Conservation (phyloP, 1,140 invertebrate genomes). For the Drosophila sechellia region DNA sequence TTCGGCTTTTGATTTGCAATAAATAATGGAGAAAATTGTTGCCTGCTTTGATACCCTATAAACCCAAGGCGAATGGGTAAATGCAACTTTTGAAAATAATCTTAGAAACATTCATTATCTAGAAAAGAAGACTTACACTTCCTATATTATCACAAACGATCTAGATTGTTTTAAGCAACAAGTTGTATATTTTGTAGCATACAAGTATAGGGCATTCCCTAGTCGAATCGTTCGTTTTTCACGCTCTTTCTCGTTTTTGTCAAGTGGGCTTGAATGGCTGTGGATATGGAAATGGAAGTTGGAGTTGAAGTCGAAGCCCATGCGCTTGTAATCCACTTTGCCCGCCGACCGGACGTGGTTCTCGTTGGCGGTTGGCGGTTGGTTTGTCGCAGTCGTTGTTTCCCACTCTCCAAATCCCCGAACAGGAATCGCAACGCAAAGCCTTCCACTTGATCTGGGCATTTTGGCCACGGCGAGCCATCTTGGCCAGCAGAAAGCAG, state of each 20-base stretch:
- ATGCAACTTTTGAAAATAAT: neutral
- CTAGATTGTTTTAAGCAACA: no score
- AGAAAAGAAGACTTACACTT: no score
- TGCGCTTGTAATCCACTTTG: conserved; percentile 55
- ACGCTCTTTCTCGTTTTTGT: conserved; percentile 22
- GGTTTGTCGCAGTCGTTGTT: conserved; percentile 26
- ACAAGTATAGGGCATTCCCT: neutral
- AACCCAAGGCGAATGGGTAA: fast-evolving
- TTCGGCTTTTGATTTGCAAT: conserved; percentile 45
- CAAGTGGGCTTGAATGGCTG: conserved; percentile 44
- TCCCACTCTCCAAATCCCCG: conserved; percentile 12
- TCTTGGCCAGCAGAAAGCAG: conserved; percentile 11
- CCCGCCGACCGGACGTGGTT: conserved; percentile 55
- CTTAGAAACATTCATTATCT: neutral
- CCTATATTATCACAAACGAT: no score
- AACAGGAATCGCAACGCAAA: conserved; percentile 27
- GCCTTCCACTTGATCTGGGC: conserved; percentile 8
- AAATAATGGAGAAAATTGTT: conserved; percentile 13
- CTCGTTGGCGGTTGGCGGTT: conserved; percentile 57
- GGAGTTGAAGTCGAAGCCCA: conserved; percentile 36
- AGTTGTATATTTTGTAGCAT: no score
- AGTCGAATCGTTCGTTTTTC: neutral
- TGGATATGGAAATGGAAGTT: conserved; percentile 31
- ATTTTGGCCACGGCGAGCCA: conserved; percentile 6
- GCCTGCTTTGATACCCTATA: neutral